phyloP scores from a whole-genome alignment of 2,888 invertebrate genomes.

The Rhodophaea formosa region DNA sequence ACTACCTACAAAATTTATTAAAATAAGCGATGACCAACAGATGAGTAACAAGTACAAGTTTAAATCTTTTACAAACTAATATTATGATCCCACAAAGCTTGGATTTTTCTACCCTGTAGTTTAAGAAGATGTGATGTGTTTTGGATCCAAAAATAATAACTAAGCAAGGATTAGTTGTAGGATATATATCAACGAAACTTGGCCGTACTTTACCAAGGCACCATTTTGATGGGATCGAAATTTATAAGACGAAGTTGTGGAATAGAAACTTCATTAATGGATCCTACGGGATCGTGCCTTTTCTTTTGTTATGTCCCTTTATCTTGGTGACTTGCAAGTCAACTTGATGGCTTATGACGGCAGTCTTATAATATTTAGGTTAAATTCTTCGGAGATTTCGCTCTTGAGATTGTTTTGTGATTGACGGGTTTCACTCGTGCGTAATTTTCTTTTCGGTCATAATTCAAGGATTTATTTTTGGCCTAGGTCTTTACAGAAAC shows the following conservation, averaged over 20 bases:
- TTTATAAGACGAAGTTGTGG: constrained; percentile 16
- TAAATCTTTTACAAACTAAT: too few relatives aligned
- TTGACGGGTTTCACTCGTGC: background rate
- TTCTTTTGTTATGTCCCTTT: constrained; percentile 22
- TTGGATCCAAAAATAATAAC: background rate
- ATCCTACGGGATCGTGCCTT: constrained; percentile 18
- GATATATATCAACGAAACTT: background rate
- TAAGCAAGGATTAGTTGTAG: background rate
- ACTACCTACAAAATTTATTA: too few relatives aligned
- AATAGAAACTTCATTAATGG: constrained; percentile 19
- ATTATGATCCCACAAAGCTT: too few relatives aligned
- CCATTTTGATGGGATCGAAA: constrained; percentile 3
- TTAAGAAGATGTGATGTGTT: background rate
- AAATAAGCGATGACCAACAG: too few relatives aligned
- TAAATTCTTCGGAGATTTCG: background rate
- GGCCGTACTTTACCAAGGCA: background rate
- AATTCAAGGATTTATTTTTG: too few relatives aligned
- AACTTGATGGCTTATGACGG: constrained; percentile 1
- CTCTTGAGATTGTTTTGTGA: background rate
- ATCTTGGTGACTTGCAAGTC: constrained; percentile 17
- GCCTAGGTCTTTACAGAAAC: too few relatives aligned
- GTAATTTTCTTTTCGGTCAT: too few relatives aligned
- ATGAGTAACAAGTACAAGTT: too few relatives aligned
- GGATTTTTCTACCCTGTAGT: too few relatives aligned
- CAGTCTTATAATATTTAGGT: background rate